Conservation (phyloP, 2,888 invertebrate genomes). For the Linnaemya vulpina region DNA sequence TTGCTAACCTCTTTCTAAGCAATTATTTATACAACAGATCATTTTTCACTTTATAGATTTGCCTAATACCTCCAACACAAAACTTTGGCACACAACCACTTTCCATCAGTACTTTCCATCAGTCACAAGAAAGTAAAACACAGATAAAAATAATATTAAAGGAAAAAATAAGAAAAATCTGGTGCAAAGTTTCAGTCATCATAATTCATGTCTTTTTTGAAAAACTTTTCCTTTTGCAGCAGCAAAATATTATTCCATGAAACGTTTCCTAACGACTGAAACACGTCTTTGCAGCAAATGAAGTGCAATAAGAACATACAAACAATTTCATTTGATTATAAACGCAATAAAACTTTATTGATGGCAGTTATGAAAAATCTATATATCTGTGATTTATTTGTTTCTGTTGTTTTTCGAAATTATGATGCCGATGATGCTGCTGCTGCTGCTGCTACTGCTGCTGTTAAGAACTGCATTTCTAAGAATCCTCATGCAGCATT, state of each 20-base stretch:
- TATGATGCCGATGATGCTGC: not conserved
- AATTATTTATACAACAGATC: not conserved
- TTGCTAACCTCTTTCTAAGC: not conserved
- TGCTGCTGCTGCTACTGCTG: constrained; percentile 16
- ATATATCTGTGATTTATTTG: constrained; percentile 8
- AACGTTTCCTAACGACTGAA: not conserved
- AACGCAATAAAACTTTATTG: constrained; percentile 25
- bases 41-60: not conserved
- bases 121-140: not conserved
- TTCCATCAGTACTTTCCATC: not conserved
- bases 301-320: constrained; percentile 18
- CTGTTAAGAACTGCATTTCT: not conserved
- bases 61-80: not conserved
- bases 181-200: not conserved
- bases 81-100: not conserved
- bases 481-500: constrained; percentile 15
- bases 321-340: constrained; percentile 23
- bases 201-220: not conserved
- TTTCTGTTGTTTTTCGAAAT: constrained; percentile 5
- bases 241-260: not conserved
- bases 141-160: no score
- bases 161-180: no score
- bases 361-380: constrained; percentile 10
- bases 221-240: not conserved
- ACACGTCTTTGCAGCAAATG: constrained; percentile 9